Percentiles rank a stretch among this genome's conserved stretches.
phyloP scores from a whole-genome alignment of 2,888 invertebrate genomes.

The Mantis religiosa region DNA sequence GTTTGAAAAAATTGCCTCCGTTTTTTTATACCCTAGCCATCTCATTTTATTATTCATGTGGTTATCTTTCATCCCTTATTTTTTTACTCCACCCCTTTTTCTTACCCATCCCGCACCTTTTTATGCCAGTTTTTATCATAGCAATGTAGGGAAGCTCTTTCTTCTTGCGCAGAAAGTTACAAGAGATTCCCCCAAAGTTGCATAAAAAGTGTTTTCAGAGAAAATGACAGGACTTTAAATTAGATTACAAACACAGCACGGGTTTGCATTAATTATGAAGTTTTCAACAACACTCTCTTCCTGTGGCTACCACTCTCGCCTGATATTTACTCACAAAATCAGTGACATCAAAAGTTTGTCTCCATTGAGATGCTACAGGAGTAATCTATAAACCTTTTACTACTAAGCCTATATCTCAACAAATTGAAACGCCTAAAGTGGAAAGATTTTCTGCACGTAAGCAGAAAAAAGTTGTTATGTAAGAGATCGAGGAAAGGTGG shows the following conservation, averaged over 20 bases:
- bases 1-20: slow-evolving; percentile 47
- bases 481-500: no score
- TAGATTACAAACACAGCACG: neutral
- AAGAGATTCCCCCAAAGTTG: neutral
- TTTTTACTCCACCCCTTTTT: slow-evolving; percentile 34
- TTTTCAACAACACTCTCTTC: neutral
- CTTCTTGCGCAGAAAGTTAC: neutral
- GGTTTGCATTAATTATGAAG: neutral
- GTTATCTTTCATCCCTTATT: slow-evolving; percentile 45
- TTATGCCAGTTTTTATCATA: slow-evolving; percentile 23
- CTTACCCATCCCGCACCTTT: slow-evolving; percentile 25
- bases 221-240: neutral
- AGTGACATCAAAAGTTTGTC: no score
- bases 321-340: neutral
- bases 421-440: no score
- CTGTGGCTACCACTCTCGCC: neutral
- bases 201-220: neutral
- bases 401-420: no score
- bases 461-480: no score
- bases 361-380: no score
- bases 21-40: slow-evolving; percentile 30
- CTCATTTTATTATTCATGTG: slow-evolving; percentile 32
- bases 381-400: no score
- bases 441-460: no score
- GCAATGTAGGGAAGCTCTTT: slow-evolving; percentile 25